Evolutionary conservation across 2,888 invertebrate genomes (phyloP), one percentile per base, ranked within the genome.

Genomic region (Morpho helenor): DNA sequence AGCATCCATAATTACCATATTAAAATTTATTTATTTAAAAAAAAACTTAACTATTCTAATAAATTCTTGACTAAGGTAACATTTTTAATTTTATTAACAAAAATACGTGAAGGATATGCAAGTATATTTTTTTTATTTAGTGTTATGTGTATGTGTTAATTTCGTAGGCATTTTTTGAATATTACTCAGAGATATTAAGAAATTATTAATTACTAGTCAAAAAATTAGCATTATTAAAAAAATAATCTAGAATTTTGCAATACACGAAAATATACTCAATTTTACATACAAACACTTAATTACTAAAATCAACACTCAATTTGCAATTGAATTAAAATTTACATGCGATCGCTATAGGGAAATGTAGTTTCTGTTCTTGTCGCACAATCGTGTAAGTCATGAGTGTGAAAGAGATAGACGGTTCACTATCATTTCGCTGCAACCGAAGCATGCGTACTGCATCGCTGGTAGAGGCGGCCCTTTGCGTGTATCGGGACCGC

Each of bases 271-370:
- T 41, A 42, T 31, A 49, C 49, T 22, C 43, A 55, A 31, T 47
- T 49, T 43, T 56, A 56, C 72, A 79, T 82, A 82, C 84, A 84
- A 82, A 80, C 77, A 85, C 79, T 82, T 85, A 87, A 87, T 87
- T 84, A 86, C 80, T 76, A 80, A 82, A 84, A 83, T 82, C 82
- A 83, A 77, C 73, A 77, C 78, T 82, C 84, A 82, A 84, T 88
- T 84, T 85, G 81, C 86, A 82, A 84, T 78, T 84, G 82, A 84
- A 86, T 82, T 82, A 84, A 87, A 86, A 86, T 83, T 86, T 86
- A 83, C 87, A 88, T 87, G 76, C 82, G 72, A 82, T 82, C 73
- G 77, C 79, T 76, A 79, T 77, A 74, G 31, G 76, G 77, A 78
- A 80, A 74, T 72, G 57, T 64, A 65, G 63, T 63, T 68, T 59